Conservation (phyloP, 2,888 invertebrate species). For the Mythimna lalbum region DNA sequence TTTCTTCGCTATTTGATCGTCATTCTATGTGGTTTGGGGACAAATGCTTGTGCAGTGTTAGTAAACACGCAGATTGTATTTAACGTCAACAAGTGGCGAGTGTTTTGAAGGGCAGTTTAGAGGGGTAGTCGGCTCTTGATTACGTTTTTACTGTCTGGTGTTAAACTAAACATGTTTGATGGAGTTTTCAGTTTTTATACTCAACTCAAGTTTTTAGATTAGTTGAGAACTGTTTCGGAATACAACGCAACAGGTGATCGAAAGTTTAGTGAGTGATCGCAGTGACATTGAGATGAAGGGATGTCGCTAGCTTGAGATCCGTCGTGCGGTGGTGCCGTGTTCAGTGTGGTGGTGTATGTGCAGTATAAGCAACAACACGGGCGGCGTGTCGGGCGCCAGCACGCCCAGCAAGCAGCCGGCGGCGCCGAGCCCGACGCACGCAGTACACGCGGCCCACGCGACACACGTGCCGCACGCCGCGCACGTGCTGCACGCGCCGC, state of each 20-base stretch:
- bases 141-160: constrained; percentile 4
- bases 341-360: constrained; percentile 54
- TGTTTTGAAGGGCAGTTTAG: constrained; percentile 23
- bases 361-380: constrained; percentile 80
- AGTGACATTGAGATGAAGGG: constrained; percentile 36
- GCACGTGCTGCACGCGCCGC: constrained; percentile 43
- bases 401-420: constrained; percentile 81
- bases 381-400: constrained; percentile 79
- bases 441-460: constrained; percentile 19
- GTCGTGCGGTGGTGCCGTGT: background rate
- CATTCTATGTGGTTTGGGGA: constrained; percentile 3
- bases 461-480: constrained; percentile 18
- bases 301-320: constrained; percentile 11
- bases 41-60: constrained; percentile 33
- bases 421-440: constrained; percentile 75
- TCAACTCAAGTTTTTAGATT: background rate
- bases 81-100: constrained; percentile 40
- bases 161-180: constrained; percentile 4
- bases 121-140: background rate
- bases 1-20: constrained; percentile 14
- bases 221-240: background rate
- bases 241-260: constrained; percentile 39
- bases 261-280: background rate
- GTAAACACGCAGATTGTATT: constrained; percentile 40
- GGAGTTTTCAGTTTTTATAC: background rate